Conservation (phyloP, 2,113 vertebrate species). For the Megaleporinus macrocephalus region DNA sequence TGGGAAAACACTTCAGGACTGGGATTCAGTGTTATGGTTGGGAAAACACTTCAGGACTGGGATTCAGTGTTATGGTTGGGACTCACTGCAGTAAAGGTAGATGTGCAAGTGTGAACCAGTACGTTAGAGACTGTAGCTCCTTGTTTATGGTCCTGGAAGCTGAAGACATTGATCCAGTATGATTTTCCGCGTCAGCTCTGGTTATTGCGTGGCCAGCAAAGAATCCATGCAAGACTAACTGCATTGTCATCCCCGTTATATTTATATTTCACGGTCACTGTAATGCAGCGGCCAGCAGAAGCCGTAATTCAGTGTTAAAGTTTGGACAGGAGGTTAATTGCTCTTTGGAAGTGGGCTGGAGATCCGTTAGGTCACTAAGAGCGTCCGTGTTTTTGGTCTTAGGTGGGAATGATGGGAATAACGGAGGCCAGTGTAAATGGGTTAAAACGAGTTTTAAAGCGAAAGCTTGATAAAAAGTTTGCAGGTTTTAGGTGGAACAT, state of each 20-base stretch:
- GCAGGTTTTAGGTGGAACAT: too few species aligned
- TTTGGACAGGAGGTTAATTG: constrained; percentile 45
- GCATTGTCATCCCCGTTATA: constrained; percentile 20
- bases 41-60: too few species aligned
- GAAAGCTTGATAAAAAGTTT: too few species aligned
- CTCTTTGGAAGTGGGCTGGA: constrained; percentile 7
- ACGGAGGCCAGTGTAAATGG: too few species aligned
- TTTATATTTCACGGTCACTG: neutral
- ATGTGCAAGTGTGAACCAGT: too few species aligned
- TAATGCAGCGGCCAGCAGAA: constrained; percentile 24
- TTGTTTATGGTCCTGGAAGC: constrained; percentile 7
- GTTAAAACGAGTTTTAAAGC: too few species aligned
- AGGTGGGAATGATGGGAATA: too few species aligned
- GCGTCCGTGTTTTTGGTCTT: neutral
- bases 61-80: too few species aligned
- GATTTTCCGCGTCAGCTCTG: constrained; percentile 33
- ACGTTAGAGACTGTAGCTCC: neutral
- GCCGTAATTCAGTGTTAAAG: constrained; percentile 33
- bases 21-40: too few species aligned
- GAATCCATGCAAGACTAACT: constrained; percentile 21
- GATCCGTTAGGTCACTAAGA: neutral
- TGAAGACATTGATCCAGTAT: constrained; percentile 23
- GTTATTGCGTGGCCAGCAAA: constrained; percentile 25
- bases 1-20: too few species aligned
- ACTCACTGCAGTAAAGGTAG: too few species aligned